phyloP scores from a whole-genome alignment of 2,888 invertebrate genomes.

The Acleris literana region DNA sequence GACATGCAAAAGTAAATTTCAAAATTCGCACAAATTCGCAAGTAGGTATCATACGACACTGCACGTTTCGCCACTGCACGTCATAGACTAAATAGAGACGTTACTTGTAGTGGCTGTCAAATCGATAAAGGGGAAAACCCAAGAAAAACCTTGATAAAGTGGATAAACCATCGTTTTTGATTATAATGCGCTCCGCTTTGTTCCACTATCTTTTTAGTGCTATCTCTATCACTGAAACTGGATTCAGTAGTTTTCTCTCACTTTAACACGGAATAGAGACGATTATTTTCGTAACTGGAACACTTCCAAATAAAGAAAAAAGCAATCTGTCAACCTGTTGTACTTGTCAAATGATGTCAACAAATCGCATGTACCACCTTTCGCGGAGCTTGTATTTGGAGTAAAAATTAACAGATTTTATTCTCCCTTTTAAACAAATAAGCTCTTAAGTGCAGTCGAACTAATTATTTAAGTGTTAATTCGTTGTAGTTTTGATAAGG shows the following conservation, averaged over 20 bases:
- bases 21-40: conserved; percentile 30
- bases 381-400: too few relatives aligned
- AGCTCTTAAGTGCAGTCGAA: too few relatives aligned
- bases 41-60: conserved; percentile 17
- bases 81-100: conserved; percentile 24
- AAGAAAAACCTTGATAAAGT: too few relatives aligned
- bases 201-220: neutral
- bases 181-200: neutral
- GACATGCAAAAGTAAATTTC: conserved; percentile 6
- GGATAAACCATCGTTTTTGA: neutral
- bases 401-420: too few relatives aligned
- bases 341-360: conserved; percentile 27
- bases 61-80: conserved; percentile 27
- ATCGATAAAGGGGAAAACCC: neutral
- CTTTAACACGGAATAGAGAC: neutral
- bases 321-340: neutral
- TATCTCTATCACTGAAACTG: neutral
- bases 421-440: too few relatives aligned
- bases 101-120: neutral
- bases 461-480: neutral
- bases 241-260: neutral
- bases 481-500: neutral
- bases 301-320: neutral
- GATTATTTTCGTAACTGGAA: neutral
- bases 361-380: conserved; percentile 15